Evolutionary conservation across 1,140 invertebrate genomes (phyloP), one percentile per base, ranked within the genome.

Genomic region (Lordiphosa stackelbergi): DNA sequence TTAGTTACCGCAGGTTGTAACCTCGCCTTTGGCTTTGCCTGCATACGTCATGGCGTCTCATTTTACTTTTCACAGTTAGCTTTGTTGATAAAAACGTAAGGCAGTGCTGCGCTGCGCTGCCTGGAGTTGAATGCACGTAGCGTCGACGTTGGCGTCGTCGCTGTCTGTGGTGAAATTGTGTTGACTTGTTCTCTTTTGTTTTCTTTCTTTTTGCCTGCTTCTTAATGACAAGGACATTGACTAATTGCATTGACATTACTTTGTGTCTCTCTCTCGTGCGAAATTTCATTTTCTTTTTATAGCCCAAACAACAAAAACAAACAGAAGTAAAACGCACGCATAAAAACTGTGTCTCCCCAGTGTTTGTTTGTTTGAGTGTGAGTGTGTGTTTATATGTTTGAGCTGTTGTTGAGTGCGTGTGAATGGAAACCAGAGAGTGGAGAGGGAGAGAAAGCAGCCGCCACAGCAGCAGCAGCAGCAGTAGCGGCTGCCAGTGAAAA

Each of bases 241-340:
- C 72, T 83, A 83, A 83, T 83, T 83, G 77, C 77, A 83, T 83
- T 83, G 77, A 83, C 77, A 83, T 83, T 83, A 83, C 77, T 63
- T 83, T 83, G 77, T 61, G 19, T 45, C 10, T 24, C 12, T 24
- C 12, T 34, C 13, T 49, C 53, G 28, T 55, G 59, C 61, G 49
- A 73, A 75, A 66, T 56, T 66, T 83, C 46, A 58, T 73, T 65
- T 72, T 65, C 68, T 83, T 83, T 75, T 73, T 66, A 83, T 83
- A 71, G 74, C 70, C 31, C 36, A 66, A 83, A 62, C 70, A 83
- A 75, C 59, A 72, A 63, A 54, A 42, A 24, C 42, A 16, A 31
- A 11, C 35, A 31, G 11, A 19, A 38, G 46, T 16, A 46, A n/a
- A n/a, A 52, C 11, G 24, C 65, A 53, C 41, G 62, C 45, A 69